Conservation (phyloP, 2,888 invertebrate genomes). For the Parasteatoda lunata region DNA sequence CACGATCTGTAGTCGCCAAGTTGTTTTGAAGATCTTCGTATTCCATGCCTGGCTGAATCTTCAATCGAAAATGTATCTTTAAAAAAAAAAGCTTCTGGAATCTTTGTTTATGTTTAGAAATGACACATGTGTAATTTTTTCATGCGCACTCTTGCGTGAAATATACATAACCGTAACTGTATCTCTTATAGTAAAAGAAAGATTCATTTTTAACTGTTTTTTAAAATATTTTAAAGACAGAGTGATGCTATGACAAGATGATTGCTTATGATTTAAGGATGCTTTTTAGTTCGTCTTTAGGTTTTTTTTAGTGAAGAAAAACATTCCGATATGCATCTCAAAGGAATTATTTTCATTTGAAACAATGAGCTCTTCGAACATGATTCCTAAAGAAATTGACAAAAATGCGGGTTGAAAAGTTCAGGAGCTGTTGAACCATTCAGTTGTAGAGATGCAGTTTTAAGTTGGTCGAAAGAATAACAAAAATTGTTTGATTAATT, state of each 20-base stretch:
- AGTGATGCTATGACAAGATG: neutral
- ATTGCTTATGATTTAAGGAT: conserved; percentile 9
- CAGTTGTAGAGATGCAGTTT: too few species aligned
- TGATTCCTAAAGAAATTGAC: too few species aligned
- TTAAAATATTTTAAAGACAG: neutral
- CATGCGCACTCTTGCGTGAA: neutral
- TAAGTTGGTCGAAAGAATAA: too few species aligned
- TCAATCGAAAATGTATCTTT: neutral
- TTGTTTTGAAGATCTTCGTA: conserved; percentile 2
- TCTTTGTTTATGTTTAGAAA: conserved; percentile 5
- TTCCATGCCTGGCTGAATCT: neutral
- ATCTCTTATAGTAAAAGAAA: neutral
- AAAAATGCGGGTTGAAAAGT: too few species aligned
- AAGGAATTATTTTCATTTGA: neutral
- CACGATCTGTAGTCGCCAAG: neutral
- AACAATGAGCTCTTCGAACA: neutral
- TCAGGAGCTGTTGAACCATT: too few species aligned
- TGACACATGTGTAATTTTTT: neutral
- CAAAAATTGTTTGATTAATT: too few species aligned
- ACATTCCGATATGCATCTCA: neutral
- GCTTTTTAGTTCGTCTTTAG: neutral
- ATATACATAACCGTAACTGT: conserved; percentile 5
- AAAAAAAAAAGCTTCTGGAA: neutral
- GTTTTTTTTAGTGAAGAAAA: neutral
- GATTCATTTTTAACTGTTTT: neutral